These are phyloP conservation scores for Theodoxus fluviatilis DNA, from an alignment of 2,888 invertebrate species.

Conservation along the genomic window DNA sequence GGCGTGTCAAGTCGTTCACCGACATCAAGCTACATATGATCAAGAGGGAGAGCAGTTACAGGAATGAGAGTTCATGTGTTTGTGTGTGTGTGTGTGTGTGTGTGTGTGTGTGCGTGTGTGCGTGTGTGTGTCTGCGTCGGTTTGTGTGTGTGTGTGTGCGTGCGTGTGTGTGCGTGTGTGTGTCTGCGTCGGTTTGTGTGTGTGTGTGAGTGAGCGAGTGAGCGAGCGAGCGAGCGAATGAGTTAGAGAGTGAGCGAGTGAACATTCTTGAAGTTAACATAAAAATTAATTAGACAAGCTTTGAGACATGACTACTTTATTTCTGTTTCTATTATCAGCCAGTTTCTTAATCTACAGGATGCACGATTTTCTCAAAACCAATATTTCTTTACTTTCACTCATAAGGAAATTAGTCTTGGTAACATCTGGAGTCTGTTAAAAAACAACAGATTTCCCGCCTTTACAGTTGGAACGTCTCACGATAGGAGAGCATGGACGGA, in stretches of 20 bases:
- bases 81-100: constrained; percentile 7
- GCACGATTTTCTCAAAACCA: too few species aligned
- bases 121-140: neutral
- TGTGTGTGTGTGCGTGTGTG: constrained; percentile 5
- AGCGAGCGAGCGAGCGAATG: constrained; percentile 23
- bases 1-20: neutral
- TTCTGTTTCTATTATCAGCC: too few species aligned
- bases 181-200: neutral
- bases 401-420: too few species aligned
- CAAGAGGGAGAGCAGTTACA: neutral
- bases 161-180: constrained; percentile 1
- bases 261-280: too few species aligned
- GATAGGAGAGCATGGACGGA: too few species aligned
- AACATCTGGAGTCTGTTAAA: too few species aligned
- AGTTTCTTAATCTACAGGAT: too few species aligned
- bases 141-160: neutral
- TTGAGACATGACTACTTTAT: too few species aligned
- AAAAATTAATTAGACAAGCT: too few species aligned
- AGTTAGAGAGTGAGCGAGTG: constrained; percentile 18
- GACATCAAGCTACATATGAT: neutral
- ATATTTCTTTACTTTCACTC: too few species aligned
- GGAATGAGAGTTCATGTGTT: neutral
- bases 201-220: neutral
- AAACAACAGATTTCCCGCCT: too few species aligned
- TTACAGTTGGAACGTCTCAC: too few species aligned